Evolutionary conservation across 2,888 invertebrate species (phyloP).

Genomic region (Ochropleura plecta): DNA sequence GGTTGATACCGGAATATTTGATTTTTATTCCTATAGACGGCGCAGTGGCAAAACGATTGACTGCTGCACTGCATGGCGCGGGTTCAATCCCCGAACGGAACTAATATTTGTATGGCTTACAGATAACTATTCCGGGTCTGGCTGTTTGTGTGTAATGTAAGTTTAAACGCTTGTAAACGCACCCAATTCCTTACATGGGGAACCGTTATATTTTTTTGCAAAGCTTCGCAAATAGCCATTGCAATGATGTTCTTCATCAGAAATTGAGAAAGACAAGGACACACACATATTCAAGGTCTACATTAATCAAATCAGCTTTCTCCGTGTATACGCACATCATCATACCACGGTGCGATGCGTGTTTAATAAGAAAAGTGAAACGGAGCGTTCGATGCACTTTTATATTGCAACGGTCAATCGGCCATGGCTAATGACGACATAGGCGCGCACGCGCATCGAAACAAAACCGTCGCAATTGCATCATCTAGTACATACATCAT

Average conservation of each 20-base stretch:
- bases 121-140: no score
- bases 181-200: no score
- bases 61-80: no score
- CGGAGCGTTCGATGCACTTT: slow-evolving; percentile 65
- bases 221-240: background rate
- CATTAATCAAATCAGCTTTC: slow-evolving; percentile 44
- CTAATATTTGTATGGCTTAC: no score
- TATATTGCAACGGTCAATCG: slow-evolving; percentile 50
- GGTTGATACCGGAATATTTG: no score
- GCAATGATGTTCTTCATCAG: accelerated
- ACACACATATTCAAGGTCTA: slow-evolving; percentile 27
- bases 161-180: no score
- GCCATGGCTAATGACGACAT: slow-evolving; percentile 63
- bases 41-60: no score
- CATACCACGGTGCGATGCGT: slow-evolving; percentile 50
- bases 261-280: background rate
- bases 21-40: no score
- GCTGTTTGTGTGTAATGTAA: no score
- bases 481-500: slow-evolving; percentile 39
- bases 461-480: slow-evolving; percentile 58
- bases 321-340: slow-evolving; percentile 42
- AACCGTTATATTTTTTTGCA: no score
- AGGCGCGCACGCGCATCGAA: slow-evolving; percentile 59
- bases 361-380: slow-evolving; percentile 69
- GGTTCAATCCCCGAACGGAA: no score